Conservation (phyloP, 1,140 invertebrate species). For the Pseudomyrmex gracilis region DNA sequence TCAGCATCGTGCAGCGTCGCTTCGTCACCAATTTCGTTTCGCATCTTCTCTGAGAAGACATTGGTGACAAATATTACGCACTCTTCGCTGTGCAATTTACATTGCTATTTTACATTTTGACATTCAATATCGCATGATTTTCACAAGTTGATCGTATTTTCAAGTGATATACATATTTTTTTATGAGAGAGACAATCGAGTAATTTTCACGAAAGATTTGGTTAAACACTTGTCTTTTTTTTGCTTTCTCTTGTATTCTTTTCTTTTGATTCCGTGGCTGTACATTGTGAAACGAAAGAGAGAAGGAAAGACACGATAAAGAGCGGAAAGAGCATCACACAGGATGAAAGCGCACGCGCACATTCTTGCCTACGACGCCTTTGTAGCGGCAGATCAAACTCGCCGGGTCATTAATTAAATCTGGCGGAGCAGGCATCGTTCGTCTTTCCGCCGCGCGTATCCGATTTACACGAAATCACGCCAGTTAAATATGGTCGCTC, state of each 20-base stretch:
- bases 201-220: conserved; percentile 40
- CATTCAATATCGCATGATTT: not conserved
- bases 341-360: conserved; percentile 49
- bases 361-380: conserved; percentile 66
- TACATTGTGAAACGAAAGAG: conserved; percentile 31
- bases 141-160: not conserved
- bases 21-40: not conserved
- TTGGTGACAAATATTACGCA: not conserved
- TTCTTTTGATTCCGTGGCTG: conserved; percentile 16
- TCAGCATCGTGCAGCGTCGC: not conserved
- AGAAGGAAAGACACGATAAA: conserved; percentile 29
- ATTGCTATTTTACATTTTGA: not conserved
- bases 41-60: conserved; percentile 1
- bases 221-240: conserved; percentile 66
- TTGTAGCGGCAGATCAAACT: conserved; percentile 83
- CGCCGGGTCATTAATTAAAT: conserved; percentile 84
- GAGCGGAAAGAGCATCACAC: conserved; percentile 34
- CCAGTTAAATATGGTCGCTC: conserved; percentile 74
- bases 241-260: conserved; percentile 15
- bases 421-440: conserved; percentile 78
- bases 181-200: too few relatives aligned
- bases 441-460: conserved; percentile 72
- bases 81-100: not conserved
- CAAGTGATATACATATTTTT: not conserved
- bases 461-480: conserved; percentile 75